A percentile compares a stretch with the other conserved stretches of the same genome.
phyloP scores from a whole-genome alignment of 2,797 vertebrate species.

The Darevskia nairensis region DNA sequence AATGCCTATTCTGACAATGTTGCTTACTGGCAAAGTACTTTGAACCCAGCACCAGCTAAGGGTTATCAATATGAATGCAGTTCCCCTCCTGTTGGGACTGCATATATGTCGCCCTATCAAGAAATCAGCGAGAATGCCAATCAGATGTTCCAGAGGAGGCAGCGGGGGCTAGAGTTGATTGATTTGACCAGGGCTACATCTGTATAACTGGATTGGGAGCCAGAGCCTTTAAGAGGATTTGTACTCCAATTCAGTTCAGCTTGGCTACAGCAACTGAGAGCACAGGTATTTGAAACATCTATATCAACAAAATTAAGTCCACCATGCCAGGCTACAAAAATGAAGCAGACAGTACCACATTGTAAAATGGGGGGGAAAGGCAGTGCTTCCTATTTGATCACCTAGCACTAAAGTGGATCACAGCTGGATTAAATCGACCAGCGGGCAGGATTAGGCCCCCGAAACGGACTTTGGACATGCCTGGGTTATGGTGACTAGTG shows the following conservation, averaged over 20 bases:
- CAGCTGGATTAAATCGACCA: neutral
- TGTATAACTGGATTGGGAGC: neutral
- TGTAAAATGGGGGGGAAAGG: neutral
- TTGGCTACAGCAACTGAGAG: neutral
- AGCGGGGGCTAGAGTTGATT: neutral
- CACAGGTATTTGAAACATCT: neutral
- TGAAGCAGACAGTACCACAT: neutral
- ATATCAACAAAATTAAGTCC: neutral
- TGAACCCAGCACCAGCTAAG: neutral
- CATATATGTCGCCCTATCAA: neutral
- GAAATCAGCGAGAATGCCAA: neutral
- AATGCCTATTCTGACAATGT: neutral
- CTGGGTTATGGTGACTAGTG: neutral
- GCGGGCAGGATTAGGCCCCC: too few species aligned
- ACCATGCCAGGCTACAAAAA: neutral
- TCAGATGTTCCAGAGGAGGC: neutral
- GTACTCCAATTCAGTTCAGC: neutral
- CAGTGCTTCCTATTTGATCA: constrained; percentile 19
- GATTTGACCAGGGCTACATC: neutral
- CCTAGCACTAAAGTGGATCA: constrained; percentile 14
- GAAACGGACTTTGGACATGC: neutral
- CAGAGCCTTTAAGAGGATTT: neutral
- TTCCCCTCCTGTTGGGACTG: neutral
- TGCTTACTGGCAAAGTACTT: neutral
- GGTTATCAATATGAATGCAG: neutral